Conservation (phyloP, 2,113 vertebrate genomes). For the Amphilophus citrinellus region DNA sequence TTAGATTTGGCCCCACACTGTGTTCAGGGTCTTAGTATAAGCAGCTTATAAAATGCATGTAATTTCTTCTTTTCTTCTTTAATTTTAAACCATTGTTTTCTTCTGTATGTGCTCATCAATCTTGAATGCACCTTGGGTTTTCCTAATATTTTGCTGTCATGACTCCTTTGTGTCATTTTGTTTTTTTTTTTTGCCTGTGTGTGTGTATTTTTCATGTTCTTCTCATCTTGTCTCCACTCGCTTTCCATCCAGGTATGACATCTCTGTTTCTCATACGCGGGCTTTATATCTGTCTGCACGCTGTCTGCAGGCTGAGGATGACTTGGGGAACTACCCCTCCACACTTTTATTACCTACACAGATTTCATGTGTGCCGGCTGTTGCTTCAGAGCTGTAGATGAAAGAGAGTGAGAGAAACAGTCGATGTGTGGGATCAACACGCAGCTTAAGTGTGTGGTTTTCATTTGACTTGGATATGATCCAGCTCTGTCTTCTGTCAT, state of each 20-base stretch:
- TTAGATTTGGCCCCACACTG: neutral
- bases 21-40: neutral
- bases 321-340: conserved; percentile 55
- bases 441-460: conserved; percentile 53
- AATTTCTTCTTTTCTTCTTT: neutral
- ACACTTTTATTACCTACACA: conserved; percentile 58
- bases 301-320: conserved; percentile 58
- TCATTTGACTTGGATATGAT: conserved; percentile 59
- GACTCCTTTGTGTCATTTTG: neutral
- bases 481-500: conserved; percentile 61
- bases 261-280: conserved; percentile 26
- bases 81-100: neutral
- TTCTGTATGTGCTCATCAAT: conserved; percentile 11
- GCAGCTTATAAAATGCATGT: neutral
- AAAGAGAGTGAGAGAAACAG: conserved; percentile 47
- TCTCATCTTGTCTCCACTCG: conserved; percentile 55
- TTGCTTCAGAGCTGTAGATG: conserved; percentile 58
- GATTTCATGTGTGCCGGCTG: conserved; percentile 46
- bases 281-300: conserved; percentile 65
- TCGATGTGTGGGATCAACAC: conserved; percentile 58
- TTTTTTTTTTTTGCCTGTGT: neutral
- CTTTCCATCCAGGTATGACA: conserved; percentile 60
- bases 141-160: conserved; percentile 19
- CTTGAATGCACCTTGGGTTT: conserved; percentile 18
- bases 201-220: neutral